Conservation (phyloP, 92 coral and sea anemone genomes). For the Chrysogorgia sp. region DNA sequence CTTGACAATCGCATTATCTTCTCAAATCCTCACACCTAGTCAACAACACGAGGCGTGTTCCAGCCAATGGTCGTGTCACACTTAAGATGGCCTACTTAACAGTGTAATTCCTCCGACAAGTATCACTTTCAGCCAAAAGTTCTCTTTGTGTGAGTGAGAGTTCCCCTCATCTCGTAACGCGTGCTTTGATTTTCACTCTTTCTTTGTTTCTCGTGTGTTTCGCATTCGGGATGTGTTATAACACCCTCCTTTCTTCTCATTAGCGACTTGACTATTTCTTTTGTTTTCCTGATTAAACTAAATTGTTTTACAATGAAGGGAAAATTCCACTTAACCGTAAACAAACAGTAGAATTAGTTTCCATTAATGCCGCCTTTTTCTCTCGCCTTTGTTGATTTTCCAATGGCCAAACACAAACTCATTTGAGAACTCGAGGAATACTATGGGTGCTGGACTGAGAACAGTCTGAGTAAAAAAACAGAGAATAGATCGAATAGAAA, state of each 20-base stretch:
- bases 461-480: too few species aligned
- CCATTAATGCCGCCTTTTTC: conserved; percentile 20
- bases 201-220: too few species aligned
- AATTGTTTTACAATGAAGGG: conserved; percentile 45
- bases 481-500: too few species aligned
- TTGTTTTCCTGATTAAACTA: conserved; percentile 39
- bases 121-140: too few species aligned
- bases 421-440: too few species aligned
- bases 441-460: too few species aligned
- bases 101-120: too few species aligned
- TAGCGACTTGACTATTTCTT: conserved; percentile 20
- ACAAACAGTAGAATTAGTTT: conserved; percentile 43
- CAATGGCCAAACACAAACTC: too few species aligned
- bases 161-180: background rate
- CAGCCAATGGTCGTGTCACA: conserved; percentile 9
- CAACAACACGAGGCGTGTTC: conserved; percentile 1
- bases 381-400: background rate
- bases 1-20: conserved; percentile 45
- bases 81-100: background rate
- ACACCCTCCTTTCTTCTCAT: conserved; percentile 23
- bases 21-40: conserved; percentile 22
- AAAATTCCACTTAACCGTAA: conserved; percentile 36
- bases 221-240: conserved; percentile 2
- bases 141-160: background rate
- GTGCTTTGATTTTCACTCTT: background rate